Evolutionary conservation across 2,888 invertebrate genomes (phyloP).

Genomic region (Hecatera dysodea): DNA sequence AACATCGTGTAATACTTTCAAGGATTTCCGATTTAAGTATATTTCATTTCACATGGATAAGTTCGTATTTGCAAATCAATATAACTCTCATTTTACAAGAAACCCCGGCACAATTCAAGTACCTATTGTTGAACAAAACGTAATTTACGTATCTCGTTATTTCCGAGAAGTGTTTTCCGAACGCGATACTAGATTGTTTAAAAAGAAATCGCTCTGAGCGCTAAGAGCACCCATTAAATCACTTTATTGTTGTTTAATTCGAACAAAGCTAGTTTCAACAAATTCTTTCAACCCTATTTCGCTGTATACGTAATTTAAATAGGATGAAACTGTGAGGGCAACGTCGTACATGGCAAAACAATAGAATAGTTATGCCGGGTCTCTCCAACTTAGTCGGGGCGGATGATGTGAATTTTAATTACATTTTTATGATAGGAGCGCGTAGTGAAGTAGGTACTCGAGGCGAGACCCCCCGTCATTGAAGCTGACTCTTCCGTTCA

Average conservation of each 20-base stretch:
- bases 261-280: slow-evolving; percentile 56
- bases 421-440: slow-evolving; percentile 88
- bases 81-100: slow-evolving; percentile 53
- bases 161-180: slow-evolving; percentile 68
- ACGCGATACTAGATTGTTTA: slow-evolving; percentile 66
- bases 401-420: slow-evolving; percentile 89
- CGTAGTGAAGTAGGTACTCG: slow-evolving; percentile 85
- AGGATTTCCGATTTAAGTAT: slow-evolving; percentile 42
- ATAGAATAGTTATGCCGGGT: slow-evolving; percentile 81
- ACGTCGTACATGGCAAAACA: slow-evolving; percentile 75
- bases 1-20: slow-evolving; percentile 28
- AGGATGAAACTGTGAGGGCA: slow-evolving; percentile 66
- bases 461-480: slow-evolving; percentile 79
- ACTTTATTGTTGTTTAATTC: slow-evolving; percentile 64
- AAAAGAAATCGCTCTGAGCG: slow-evolving; percentile 64
- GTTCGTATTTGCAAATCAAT: slow-evolving; percentile 58
- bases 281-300: slow-evolving; percentile 61
- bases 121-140: slow-evolving; percentile 68
- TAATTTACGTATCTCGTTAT: slow-evolving; percentile 74
- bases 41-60: slow-evolving; percentile 52
- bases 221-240: slow-evolving; percentile 64
- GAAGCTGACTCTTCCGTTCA: slow-evolving; percentile 80
- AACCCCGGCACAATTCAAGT: slow-evolving; percentile 63
- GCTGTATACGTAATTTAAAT: slow-evolving; percentile 67
- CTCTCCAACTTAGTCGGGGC: slow-evolving; percentile 73